A percentile compares a stretch with the other conserved stretches of the same genome.
Conservation (phyloP, 2,113 vertebrate genomes). For the Psilopogon haemacephalus region DNA sequence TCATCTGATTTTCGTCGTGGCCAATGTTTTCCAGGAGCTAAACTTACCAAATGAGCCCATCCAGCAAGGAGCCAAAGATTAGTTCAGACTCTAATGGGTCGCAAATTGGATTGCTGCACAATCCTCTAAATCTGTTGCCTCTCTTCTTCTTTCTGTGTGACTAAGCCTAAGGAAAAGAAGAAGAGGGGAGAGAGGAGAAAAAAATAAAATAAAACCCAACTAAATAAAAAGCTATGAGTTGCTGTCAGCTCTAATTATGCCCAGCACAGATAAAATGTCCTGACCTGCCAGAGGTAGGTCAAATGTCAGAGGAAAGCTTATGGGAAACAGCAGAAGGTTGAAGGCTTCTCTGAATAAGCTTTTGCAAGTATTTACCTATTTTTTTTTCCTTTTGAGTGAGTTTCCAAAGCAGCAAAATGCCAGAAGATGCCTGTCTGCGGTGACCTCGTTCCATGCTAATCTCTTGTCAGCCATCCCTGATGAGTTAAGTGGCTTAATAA, state of each 20-base stretch:
- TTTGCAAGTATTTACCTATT: constrained; percentile 28
- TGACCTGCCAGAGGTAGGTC: constrained; percentile 33
- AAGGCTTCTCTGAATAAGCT: constrained; percentile 35
- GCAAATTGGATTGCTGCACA: constrained; percentile 64
- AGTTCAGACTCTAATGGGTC: constrained; percentile 14
- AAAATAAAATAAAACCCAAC: too few relatives aligned
- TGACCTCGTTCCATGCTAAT: constrained; percentile 4
- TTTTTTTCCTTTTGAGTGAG: neutral
- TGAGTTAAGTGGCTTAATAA: constrained; percentile 26
- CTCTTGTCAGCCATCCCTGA: constrained; percentile 5
- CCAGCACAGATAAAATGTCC: constrained; percentile 38
- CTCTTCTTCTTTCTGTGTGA: constrained; percentile 45
- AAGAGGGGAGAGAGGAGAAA: too few relatives aligned
- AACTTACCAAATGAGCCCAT: constrained; percentile 14
- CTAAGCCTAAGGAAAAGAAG: neutral
- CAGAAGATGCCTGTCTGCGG: neutral
- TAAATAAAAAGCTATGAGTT: neutral
- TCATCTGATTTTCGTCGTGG: neutral
- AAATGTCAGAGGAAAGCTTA: constrained; percentile 58
- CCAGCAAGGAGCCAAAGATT: neutral
- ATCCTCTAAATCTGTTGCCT: constrained; percentile 29
- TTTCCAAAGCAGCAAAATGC: constrained; percentile 23
- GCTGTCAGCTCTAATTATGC: constrained; percentile 29
- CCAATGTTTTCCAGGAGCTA: constrained; percentile 26
- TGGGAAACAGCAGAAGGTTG: constrained; percentile 35